Evolutionary conservation across 1,140 invertebrate genomes (phyloP).

Genomic region (Polypedilum vanderplanki): DNA sequence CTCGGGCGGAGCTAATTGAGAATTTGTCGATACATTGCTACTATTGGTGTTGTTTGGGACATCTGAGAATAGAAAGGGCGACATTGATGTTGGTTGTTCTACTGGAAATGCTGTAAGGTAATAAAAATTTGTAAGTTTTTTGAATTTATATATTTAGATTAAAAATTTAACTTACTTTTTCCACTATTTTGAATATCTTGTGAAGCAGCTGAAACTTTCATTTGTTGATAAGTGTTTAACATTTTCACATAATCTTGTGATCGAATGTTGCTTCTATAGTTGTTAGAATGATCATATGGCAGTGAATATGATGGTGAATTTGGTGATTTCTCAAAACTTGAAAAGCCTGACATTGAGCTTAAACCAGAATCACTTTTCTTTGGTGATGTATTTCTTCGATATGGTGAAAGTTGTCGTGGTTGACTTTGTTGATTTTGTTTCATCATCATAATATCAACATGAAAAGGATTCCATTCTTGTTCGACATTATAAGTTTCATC

Average conservation of each 20-base stretch:
- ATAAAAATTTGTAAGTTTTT: too few relatives aligned
- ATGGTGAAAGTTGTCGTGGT: background rate
- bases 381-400: conserved; percentile 49
- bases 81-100: background rate
- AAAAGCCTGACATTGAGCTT: conserved; percentile 79
- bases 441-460: conserved; percentile 32
- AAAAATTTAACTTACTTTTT: too few relatives aligned
- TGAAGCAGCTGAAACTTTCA: conserved; percentile 32
- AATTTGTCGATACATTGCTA: background rate
- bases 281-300: conserved; percentile 9
- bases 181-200: conserved; percentile 30
- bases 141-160: too few relatives aligned
- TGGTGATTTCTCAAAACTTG: conserved; percentile 74
- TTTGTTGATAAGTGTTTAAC: conserved; percentile 33
- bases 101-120: too few relatives aligned
- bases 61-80: background rate
- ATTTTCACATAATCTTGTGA: conserved; percentile 38
- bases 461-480: conserved; percentile 33
- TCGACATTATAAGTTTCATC: conserved; percentile 30
- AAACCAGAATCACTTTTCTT: conserved; percentile 73
- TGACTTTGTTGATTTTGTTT: conserved; percentile 29
- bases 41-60: conserved; percentile 29
- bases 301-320: conserved; percentile 50
- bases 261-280: background rate
- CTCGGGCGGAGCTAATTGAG: conserved; percentile 28